Evolutionary conservation across 2,888 invertebrate genomes (phyloP).

Genomic region (Drosophila atripex): DNA sequence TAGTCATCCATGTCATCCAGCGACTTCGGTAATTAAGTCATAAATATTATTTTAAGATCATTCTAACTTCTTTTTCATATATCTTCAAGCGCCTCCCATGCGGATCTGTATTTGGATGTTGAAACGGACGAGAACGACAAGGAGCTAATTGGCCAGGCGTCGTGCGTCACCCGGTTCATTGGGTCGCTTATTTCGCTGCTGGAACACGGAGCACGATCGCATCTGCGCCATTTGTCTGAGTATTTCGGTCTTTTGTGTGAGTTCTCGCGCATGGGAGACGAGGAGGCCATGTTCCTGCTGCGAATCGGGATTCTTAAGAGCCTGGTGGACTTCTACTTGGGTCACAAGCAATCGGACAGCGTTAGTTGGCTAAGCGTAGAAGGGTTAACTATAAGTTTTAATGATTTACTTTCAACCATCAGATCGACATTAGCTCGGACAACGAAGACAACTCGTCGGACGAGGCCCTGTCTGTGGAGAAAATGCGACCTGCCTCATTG

Average conservation of each 20-base stretch:
- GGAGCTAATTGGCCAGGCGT: constrained; percentile 88
- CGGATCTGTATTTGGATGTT: constrained; percentile 86
- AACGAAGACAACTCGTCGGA: constrained; percentile 85
- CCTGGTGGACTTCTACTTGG: constrained; percentile 96
- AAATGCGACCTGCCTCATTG: constrained; percentile 94
- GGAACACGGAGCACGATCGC: constrained; percentile 94
- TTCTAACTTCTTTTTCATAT: neutral
- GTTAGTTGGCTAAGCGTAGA: constrained; percentile 83
- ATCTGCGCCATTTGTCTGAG: constrained; percentile 94
- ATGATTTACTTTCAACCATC: neutral
- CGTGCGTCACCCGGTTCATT: constrained; percentile 96
- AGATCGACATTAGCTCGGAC: constrained; percentile 84
- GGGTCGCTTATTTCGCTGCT: constrained; percentile 93
- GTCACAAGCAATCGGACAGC: constrained; percentile 90
- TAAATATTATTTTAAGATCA: neutral
- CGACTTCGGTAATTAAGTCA: constrained; percentile 87
- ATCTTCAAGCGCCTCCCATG: constrained; percentile 85
- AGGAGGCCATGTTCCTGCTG: constrained; percentile 94
- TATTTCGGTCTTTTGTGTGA: constrained; percentile 96
- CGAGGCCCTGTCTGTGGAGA: constrained; percentile 86
- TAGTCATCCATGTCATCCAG: constrained; percentile 97
- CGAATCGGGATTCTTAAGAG: constrained; percentile 94
- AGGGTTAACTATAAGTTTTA: neutral
- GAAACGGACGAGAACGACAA: constrained; percentile 84
- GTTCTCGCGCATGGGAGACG: constrained; percentile 97